A percentile compares a stretch with the other conserved stretches of the same genome.
Evolutionary conservation across 1,140 invertebrate species (phyloP).

Genomic region (Lordiphosa stackelbergi): DNA sequence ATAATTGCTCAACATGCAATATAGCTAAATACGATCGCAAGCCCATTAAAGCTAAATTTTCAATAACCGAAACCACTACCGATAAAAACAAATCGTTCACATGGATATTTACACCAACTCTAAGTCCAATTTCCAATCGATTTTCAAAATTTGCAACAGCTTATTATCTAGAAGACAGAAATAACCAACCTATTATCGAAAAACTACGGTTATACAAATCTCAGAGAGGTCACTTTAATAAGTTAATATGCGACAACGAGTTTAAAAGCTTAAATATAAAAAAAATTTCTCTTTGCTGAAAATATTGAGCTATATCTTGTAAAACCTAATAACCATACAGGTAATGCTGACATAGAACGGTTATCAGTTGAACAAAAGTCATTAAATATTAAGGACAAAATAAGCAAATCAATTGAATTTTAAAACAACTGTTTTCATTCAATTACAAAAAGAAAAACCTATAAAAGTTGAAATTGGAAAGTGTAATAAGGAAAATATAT

Average conservation of each 20-base stretch:
- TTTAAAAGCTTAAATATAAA: too few species aligned
- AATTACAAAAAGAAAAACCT: slow-evolving; percentile 3
- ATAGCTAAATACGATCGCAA: too few species aligned
- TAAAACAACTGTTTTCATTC: slow-evolving; percentile 3
- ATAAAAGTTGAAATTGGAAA: slow-evolving; percentile 7
- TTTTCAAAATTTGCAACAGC: slow-evolving; percentile 21
- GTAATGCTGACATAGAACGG: slow-evolving; percentile 16
- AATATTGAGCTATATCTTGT: too few species aligned
- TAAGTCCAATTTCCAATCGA: slow-evolving; percentile 10
- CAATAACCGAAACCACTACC: too few species aligned
- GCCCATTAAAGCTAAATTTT: too few species aligned
- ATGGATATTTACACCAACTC: too few species aligned
- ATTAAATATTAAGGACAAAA: slow-evolving; percentile 9
- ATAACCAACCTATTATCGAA: slow-evolving; percentile 24
- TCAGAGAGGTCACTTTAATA: slow-evolving; percentile 21
- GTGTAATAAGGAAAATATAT: slow-evolving; percentile 11
- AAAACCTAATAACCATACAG: too few species aligned
- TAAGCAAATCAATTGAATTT: slow-evolving; percentile 9
- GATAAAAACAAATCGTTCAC: too few species aligned
- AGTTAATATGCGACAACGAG: slow-evolving; percentile 28
- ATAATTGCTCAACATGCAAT: too few species aligned
- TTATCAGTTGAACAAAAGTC: slow-evolving; percentile 17
- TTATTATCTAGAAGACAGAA: slow-evolving; percentile 17
- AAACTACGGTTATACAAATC: slow-evolving; percentile 21
- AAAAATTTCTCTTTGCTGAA: too few species aligned